Percentiles rank a stretch among this genome's conserved stretches.
These are phyloP conservation scores for Morbakka virulenta DNA, from an alignment of 30 jellyfish, hydroid and myxozoan species.

Conservation along the genomic window DNA sequence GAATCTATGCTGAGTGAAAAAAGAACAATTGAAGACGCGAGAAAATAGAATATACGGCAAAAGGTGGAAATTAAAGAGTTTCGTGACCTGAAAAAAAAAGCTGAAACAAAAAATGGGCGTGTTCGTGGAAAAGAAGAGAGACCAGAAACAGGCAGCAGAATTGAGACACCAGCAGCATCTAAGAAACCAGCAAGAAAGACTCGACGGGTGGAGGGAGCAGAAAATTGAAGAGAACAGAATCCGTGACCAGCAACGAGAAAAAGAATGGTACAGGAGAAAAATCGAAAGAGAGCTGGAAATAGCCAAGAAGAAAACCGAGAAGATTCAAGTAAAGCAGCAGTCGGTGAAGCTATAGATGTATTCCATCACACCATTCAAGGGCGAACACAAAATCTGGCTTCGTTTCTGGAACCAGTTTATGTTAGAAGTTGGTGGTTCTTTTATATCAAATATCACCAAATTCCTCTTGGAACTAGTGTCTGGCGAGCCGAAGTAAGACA, in stretches of 20 bases:
- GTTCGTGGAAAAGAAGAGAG: neutral
- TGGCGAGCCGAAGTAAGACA: constrained; percentile 67
- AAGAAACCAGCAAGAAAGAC: neutral
- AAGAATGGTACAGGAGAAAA: neutral
- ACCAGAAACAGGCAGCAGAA: neutral
- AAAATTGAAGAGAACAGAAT: neutral
- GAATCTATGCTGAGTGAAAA: constrained; percentile 21
- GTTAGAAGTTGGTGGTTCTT: constrained; percentile 38
- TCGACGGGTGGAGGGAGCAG: neutral
- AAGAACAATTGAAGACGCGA: neutral
- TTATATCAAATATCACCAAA: too few relatives aligned
- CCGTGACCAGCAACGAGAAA: neutral
- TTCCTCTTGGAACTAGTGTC: constrained; percentile 52
- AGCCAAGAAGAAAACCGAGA: neutral
- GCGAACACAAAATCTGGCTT: constrained; percentile 34
- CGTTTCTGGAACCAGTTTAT: constrained; percentile 30
- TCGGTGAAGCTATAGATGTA: constrained; percentile 35
- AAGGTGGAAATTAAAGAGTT: constrained; percentile 25
- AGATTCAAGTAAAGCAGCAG: constrained; percentile 21
- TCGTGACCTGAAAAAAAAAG: constrained; percentile 25
- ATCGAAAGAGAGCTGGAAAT: neutral
- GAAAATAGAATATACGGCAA: constrained; percentile 46
- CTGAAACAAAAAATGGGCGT: constrained; percentile 16
- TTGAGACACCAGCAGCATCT: constrained; percentile 39
- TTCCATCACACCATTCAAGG: constrained; percentile 47